Conservation (phyloP, 1,140 invertebrate genomes). For the Drosophila cardini region DNA sequence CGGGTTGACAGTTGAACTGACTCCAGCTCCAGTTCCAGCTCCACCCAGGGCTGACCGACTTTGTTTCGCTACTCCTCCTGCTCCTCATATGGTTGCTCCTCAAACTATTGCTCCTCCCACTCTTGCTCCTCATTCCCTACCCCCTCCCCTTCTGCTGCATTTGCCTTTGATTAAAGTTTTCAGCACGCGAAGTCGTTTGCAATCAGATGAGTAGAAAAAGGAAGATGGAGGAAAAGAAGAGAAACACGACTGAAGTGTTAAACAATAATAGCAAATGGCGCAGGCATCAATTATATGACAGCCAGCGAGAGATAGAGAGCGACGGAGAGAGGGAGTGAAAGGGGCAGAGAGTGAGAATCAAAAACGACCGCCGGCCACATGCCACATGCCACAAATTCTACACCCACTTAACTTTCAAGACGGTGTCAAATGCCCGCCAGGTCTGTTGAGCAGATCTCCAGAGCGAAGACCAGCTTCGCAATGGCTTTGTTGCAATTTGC, state of each 20-base stretch:
- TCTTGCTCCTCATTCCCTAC: slow-evolving; percentile 41
- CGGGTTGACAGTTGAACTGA: slow-evolving; percentile 68
- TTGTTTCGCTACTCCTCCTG: slow-evolving; percentile 33
- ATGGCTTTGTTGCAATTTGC: slow-evolving; percentile 73
- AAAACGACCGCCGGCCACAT: slow-evolving; percentile 71
- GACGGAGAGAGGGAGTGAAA: neutral
- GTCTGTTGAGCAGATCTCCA: slow-evolving; percentile 4
- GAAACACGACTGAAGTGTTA: slow-evolving; percentile 56
- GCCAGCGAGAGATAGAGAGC: slow-evolving; percentile 6
- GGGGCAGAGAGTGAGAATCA: slow-evolving; percentile 11
- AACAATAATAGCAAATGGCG: slow-evolving; percentile 78
- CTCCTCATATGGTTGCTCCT: slow-evolving; percentile 5
- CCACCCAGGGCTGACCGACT: slow-evolving; percentile 42
- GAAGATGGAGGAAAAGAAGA: neutral
- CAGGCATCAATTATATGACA: slow-evolving; percentile 79
- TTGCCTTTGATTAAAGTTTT: slow-evolving; percentile 80
- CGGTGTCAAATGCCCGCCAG: slow-evolving; percentile 78
- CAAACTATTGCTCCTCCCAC: neutral
- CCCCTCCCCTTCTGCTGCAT: neutral
- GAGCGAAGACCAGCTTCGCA: slow-evolving; percentile 27
- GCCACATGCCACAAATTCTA: slow-evolving; percentile 71
- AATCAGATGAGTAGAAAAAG: slow-evolving; percentile 42
- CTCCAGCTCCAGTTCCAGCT: slow-evolving; percentile 40
- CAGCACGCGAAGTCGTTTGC: slow-evolving; percentile 50
- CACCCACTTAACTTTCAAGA: slow-evolving; percentile 79